Conservation (phyloP, 2,888 invertebrate species). For the Lochmaea crataegi region DNA sequence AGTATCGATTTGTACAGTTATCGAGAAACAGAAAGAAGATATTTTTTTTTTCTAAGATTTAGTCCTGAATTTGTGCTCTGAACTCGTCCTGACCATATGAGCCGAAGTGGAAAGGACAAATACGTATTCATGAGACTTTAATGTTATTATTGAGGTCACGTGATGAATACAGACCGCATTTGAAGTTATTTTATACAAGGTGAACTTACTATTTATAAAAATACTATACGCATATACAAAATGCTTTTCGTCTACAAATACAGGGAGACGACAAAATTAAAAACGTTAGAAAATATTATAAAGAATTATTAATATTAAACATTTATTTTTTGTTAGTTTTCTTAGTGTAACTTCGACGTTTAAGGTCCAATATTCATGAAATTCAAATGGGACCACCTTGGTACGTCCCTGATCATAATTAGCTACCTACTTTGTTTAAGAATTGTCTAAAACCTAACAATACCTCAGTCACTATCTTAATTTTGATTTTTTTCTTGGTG, state of each 20-base stretch:
- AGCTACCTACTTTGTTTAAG: too few species aligned
- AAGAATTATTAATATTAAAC: too few species aligned
- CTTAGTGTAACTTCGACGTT: too few species aligned
- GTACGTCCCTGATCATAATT: too few species aligned
- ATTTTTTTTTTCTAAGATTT: slow-evolving; percentile 36
- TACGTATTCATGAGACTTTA: slow-evolving; percentile 60
- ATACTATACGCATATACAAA: too few species aligned
- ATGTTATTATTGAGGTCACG: slow-evolving; percentile 61
- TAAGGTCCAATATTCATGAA: too few species aligned
- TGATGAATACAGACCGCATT: slow-evolving; percentile 53
- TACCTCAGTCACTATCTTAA: too few species aligned
- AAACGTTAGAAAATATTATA: neutral
- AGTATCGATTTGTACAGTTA: slow-evolving; percentile 10
- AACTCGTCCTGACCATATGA: slow-evolving; percentile 48
- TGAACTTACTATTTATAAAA: slow-evolving; percentile 12
- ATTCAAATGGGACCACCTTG: too few species aligned
- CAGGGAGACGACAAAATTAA: neutral
- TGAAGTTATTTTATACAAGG: slow-evolving; percentile 45
- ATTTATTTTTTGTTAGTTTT: too few species aligned
- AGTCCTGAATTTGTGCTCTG: slow-evolving; percentile 40
- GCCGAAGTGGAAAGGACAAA: slow-evolving; percentile 50
- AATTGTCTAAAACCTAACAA: too few species aligned
- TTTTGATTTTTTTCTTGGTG: too few species aligned
- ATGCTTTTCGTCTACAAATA: neutral
- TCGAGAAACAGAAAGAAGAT: slow-evolving; percentile 15